Evolutionary conservation across 1,140 invertebrate genomes (phyloP).

Genomic region (Cyclargus thomasi): DNA sequence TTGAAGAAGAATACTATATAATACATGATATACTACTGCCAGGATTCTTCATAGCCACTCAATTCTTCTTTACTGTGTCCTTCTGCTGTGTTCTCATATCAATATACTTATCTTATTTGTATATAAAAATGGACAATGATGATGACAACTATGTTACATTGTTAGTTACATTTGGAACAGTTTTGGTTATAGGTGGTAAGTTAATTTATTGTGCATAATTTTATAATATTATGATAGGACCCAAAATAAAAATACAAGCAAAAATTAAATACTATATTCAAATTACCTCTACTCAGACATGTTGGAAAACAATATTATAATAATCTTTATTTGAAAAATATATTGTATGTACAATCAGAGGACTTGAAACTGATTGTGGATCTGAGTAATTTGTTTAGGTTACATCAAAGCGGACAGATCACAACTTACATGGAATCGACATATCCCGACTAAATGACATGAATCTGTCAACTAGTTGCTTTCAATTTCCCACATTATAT

Average conservation of each 20-base stretch:
- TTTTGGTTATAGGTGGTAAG: slow-evolving; percentile 78
- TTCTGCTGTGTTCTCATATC: slow-evolving; percentile 86
- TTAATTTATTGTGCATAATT: slow-evolving; percentile 23
- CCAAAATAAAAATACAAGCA: not conserved
- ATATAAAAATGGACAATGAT: slow-evolving; percentile 85
- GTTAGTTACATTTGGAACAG: slow-evolving; percentile 82
- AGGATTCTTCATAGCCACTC: slow-evolving; percentile 93
- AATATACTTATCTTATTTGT: slow-evolving; percentile 82
- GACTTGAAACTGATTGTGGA: too few species aligned
- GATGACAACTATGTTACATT: slow-evolving; percentile 86
- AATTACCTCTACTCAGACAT: not conserved
- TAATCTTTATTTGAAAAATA: not conserved
- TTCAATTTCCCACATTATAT: too few species aligned
- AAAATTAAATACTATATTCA: not conserved
- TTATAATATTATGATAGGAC: not conserved
- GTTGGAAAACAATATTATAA: not conserved
- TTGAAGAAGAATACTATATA: slow-evolving; percentile 94
- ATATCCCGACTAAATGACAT: too few species aligned
- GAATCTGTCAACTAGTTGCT: too few species aligned
- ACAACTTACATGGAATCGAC: too few species aligned
- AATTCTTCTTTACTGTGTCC: slow-evolving; percentile 93
- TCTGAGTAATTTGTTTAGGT: too few species aligned
- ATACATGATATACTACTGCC: slow-evolving; percentile 88
- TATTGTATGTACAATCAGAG: not conserved
- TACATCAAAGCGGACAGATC: too few species aligned